phyloP scores from a whole-genome alignment of 2,113 vertebrate species.

The Laticauda laticaudata region DNA sequence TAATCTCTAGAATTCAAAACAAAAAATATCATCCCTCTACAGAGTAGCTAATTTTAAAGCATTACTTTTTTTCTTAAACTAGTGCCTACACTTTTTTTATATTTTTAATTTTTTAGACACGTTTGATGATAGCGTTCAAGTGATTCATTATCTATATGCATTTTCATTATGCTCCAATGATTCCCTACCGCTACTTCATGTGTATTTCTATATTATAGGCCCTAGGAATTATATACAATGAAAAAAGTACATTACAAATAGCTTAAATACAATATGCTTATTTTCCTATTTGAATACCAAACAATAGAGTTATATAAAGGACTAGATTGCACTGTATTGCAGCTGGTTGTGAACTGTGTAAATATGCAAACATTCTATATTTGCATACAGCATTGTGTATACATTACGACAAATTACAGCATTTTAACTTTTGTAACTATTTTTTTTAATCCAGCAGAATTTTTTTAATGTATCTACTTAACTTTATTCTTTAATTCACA shows the following conservation, averaged over 20 bases:
- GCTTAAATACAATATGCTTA: background rate
- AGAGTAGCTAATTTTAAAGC: background rate
- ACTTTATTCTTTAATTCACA: background rate
- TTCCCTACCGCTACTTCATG: background rate
- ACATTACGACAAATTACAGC: background rate
- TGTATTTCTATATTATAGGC: background rate
- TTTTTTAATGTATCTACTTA: background rate
- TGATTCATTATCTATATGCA: background rate
- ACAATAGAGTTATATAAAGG: background rate
- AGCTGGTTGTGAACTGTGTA: background rate
- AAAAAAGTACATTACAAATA: background rate
- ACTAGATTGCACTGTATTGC: background rate
- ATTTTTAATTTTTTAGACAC: background rate
- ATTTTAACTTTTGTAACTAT: background rate
- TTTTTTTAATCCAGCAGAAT: background rate
- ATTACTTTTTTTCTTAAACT: background rate
- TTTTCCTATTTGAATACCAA: constrained; percentile 2
- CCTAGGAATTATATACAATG: background rate
- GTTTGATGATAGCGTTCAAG: background rate
- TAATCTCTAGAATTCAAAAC: background rate
- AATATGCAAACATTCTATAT: background rate
- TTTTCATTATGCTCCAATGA: background rate
- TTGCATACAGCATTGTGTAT: background rate
- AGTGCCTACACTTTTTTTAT: background rate
- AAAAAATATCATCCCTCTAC: background rate